Base-by-base conservation (phyloP, 2,113 vertebrate genomes). In the Hassar affinis region DNA sequence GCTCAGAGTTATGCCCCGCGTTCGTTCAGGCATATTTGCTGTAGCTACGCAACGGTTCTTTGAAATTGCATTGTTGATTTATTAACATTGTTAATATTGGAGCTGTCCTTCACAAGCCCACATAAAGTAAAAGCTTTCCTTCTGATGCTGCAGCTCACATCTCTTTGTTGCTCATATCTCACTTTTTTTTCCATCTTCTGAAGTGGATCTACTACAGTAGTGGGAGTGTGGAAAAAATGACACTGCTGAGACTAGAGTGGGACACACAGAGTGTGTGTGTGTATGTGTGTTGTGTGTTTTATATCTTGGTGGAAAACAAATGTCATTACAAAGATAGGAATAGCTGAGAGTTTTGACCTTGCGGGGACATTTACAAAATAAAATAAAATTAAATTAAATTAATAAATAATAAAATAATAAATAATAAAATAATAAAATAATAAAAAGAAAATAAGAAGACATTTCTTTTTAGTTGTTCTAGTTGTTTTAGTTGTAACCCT, bases 171-270 rank as follows among this genome's bases (percentile, higher is more conserved):
- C 35, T 62, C 71, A 59, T 42, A 42, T 61, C 10, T 76, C 38
- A 38, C 69, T 61, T 69, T 82, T 47, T n/a, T 59, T 81, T 49
- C 69, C 69, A 75, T 57, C 20, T 74, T 47, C 38, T 62, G 10
- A 82, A 49, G 15, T 52, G 47, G 47, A 52, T 83, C 30, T n/a
- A 11, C 54, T 22, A 22, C 5, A 12, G 35, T 22, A 52, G 49
- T 64, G 14, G 45, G 57, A 51, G 72, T 47, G 57, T 76, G 47
- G 30, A 80, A 78, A 35, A 47, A 59, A n/a, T 54, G 45, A 64
- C 71, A 57, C 14, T 38, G 57, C 30, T 11, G 6, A 30, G 47
- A 51, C 15, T 33, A 75, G 15, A 75, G 7, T 49, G 47, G n/a
- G 3, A 51, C n/a, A 4, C 47, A 72, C 22, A n/a, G 20, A 14